These are phyloP conservation scores for Rhizomys pruinosus DNA, from an alignment of 2,113 vertebrate genomes.

Conservation along the genomic window DNA sequence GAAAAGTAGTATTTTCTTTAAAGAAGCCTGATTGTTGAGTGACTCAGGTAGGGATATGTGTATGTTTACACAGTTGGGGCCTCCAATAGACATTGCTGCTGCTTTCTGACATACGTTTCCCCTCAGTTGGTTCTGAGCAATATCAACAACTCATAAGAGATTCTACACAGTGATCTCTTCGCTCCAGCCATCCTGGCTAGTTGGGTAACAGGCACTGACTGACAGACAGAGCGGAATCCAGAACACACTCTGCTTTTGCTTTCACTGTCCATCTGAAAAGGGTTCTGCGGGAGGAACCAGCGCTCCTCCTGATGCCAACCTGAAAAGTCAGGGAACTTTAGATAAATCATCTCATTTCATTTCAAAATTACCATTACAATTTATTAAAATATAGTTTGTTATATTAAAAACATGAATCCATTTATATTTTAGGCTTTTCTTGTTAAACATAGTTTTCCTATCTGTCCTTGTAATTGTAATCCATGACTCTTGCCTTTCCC, in stretches of 20 bases:
- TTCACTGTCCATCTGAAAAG: not conserved
- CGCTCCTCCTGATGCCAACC: not conserved
- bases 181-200: not conserved
- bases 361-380: not conserved
- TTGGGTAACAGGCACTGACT: not conserved
- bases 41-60: constrained; percentile 61
- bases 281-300: not conserved
- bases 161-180: not conserved
- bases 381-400: not conserved
- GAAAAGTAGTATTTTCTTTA: constrained; percentile 75
- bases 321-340: not conserved
- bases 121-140: constrained; percentile 32
- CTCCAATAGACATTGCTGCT: not conserved
- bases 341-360: not conserved
- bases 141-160: constrained; percentile 4
- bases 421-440: constrained; percentile 40
- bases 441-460: not conserved
- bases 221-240: not conserved
- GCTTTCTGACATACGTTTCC: constrained; percentile 54
- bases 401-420: not conserved
- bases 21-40: constrained; percentile 55
- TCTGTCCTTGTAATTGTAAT: not conserved
- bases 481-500: not conserved
- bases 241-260: not conserved
- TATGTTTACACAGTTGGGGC: constrained; percentile 71